Evolutionary conservation across 1,140 invertebrate species (phyloP), one percentile per base, ranked within the genome.

Genomic region (Onthophagus taurus): DNA sequence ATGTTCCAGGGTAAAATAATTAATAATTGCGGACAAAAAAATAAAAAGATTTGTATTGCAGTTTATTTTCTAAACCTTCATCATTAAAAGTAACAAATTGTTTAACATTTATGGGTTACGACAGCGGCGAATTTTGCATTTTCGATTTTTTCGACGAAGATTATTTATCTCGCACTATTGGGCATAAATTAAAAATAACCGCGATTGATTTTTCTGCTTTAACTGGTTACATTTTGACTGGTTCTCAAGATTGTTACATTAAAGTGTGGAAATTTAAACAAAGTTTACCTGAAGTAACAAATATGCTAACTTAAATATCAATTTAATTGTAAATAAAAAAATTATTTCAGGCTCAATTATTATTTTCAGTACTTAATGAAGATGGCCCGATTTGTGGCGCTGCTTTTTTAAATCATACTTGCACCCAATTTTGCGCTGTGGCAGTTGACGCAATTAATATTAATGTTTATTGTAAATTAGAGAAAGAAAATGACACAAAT

Each of bases 1-100:
- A 31, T 16, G 44, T 52, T 20, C 6, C 2, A 12, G 50, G 50
- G 50, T 52, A 52, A 12, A 18, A 35, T 34, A 14, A 34, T 16
- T 3, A n/a, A 11, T 34, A 34, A 14, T 26, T 26, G 7, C n/a
- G n/a, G n/a, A n/a, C n/a, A n/a, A n/a, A n/a, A n/a, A n/a, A n/a
- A n/a, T n/a, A n/a, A n/a, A n/a, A n/a, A n/a, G n/a, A n/a, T n/a
- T n/a, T n/a, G 2, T 18, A 36, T 36, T 45, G 8, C 16, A 47
- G 45, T 1, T 38, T 47, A 36, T 41, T 47, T 18, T 41, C 37
- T 9, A 29, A 13, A 16, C 37, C 45, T 14, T 41, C 45, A 4
- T 12, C 38, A 16, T 26, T 41, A 14, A 47, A 41, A 31, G 17
- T 47, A 18, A 12, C 21, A 3, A 42, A 26, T 31, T 47, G 35